Conservation (phyloP, 2,888 invertebrate genomes). For the Bembecia ichneumoniformis region DNA sequence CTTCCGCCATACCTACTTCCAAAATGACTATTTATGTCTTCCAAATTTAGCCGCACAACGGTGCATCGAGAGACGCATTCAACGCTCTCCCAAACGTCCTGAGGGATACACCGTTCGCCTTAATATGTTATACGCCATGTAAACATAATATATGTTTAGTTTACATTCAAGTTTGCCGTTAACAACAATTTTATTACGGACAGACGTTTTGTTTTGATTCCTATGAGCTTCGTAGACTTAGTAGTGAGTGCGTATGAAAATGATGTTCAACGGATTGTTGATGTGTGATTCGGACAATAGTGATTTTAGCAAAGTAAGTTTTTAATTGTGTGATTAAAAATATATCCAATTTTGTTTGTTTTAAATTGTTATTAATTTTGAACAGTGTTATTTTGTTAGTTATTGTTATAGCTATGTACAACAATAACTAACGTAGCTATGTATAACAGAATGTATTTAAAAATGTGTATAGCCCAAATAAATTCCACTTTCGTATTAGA, state of each 20-base stretch:
- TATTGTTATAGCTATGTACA: too few species aligned
- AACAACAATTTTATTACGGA: slow-evolving; percentile 2
- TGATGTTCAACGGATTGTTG: slow-evolving; percentile 62
- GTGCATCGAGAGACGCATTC: slow-evolving; percentile 2
- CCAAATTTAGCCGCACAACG: slow-evolving; percentile 17
- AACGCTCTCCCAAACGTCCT: slow-evolving; percentile 2
- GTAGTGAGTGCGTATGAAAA: slow-evolving; percentile 13
- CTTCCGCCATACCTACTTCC: slow-evolving; percentile 24
- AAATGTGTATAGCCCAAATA: too few species aligned
- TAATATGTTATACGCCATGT: slow-evolving; percentile 12
- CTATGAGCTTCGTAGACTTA: background rate
- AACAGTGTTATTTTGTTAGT: too few species aligned
- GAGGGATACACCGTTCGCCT: slow-evolving; percentile 11
- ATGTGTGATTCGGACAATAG: slow-evolving; percentile 59
- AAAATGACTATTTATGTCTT: slow-evolving; percentile 22
- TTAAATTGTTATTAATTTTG: too few species aligned
- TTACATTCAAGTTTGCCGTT: too few species aligned
- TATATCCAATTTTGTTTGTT: too few species aligned
- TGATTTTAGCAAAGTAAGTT: slow-evolving; percentile 52
- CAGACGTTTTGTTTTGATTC: background rate
- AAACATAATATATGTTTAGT: background rate
- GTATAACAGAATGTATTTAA: too few species aligned
- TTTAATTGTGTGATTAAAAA: too few species aligned
- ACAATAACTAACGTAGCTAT: too few species aligned
- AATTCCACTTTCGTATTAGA: too few species aligned